Evolutionary conservation across 2,888 invertebrate genomes (phyloP).

Genomic region (Ferrisia virgata): DNA sequence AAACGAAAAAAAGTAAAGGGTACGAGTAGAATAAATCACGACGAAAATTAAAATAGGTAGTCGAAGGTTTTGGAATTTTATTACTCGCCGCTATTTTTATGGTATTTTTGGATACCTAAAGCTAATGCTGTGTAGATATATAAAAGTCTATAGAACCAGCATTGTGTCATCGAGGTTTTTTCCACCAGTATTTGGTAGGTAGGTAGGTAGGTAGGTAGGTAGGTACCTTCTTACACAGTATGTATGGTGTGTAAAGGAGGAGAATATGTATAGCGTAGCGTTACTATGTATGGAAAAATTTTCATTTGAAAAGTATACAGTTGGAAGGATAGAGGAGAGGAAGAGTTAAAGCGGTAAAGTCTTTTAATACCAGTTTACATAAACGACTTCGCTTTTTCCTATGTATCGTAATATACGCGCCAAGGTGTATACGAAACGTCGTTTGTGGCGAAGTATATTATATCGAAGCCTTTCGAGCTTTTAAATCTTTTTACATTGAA

Average conservation of each 20-base stretch:
- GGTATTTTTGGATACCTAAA: neutral
- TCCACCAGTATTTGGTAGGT: neutral
- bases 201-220: neutral
- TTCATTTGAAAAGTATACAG: neutral
- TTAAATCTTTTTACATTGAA: slow-evolving; percentile 33
- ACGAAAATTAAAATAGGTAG: slow-evolving; percentile 19
- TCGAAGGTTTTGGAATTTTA: slow-evolving; percentile 6
- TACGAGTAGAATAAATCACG: neutral
- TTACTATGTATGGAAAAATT: neutral
- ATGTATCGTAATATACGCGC: slow-evolving; percentile 17
- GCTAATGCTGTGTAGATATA: too few relatives aligned
- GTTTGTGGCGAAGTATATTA: slow-evolving; percentile 19
- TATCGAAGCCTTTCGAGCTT: slow-evolving; percentile 32
- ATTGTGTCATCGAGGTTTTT: slow-evolving; percentile 10
- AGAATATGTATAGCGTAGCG: too few relatives aligned
- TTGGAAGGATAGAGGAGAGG: neutral
- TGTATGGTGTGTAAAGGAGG: too few relatives aligned
- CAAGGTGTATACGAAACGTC: neutral
- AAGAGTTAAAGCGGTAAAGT: neutral
- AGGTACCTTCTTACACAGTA: too few relatives aligned
- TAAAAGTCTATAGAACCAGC: neutral
- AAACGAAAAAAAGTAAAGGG: neutral
- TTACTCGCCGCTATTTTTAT: slow-evolving; percentile 18
- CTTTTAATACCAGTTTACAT: slow-evolving; percentile 27
- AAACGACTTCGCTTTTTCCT: slow-evolving; percentile 28